Conservation (phyloP, 2,113 vertebrate genomes). For the Ia io region DNA sequence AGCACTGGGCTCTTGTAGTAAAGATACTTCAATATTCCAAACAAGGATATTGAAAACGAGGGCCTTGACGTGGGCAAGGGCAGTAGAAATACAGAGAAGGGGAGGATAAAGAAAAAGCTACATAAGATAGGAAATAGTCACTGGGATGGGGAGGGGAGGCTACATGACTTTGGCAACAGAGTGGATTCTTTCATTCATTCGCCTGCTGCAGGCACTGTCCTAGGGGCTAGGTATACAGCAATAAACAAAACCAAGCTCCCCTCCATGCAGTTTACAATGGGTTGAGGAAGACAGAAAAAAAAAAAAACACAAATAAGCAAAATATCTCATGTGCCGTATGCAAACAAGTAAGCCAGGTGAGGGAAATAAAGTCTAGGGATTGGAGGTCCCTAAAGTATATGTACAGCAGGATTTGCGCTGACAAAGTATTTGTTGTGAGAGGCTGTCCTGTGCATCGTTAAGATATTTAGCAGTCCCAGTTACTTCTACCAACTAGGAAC, state of each 20-base stretch:
- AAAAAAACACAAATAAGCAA: neutral
- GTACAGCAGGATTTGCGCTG: neutral
- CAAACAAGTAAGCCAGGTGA: neutral
- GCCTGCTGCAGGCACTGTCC: neutral
- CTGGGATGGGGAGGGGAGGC: neutral
- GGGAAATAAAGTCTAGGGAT: neutral
- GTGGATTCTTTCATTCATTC: neutral
- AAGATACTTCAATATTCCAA: neutral
- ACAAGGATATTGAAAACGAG: neutral
- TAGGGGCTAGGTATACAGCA: neutral
- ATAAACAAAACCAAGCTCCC: neutral
- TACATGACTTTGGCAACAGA: neutral
- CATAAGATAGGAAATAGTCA: neutral
- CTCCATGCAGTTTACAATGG: neutral
- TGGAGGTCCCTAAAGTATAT: too few relatives aligned
- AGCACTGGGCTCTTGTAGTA: neutral
- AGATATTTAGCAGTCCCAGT: neutral
- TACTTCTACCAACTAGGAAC: neutral
- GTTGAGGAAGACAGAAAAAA: neutral
- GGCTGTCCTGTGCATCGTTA: neutral
- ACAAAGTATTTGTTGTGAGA: neutral
- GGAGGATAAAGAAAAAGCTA: neutral
- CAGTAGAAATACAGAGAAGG: neutral
- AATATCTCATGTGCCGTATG: neutral
- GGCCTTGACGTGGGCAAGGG: too few relatives aligned